Evolutionary conservation across 2,797 vertebrate genomes (phyloP).

Genomic region (Poeciliopsis turneri): DNA sequence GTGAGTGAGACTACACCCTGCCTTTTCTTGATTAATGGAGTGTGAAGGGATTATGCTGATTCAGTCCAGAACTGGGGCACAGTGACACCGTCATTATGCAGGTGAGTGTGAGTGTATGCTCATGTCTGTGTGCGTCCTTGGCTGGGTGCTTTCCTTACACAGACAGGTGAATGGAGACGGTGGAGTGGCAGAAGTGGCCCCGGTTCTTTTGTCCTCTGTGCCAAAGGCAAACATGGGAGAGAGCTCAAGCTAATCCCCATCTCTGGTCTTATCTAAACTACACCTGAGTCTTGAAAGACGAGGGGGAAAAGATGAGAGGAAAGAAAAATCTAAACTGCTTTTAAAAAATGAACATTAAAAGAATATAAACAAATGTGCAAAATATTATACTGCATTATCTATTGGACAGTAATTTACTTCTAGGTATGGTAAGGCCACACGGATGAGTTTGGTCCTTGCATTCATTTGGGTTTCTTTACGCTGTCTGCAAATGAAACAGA

Average conservation of each 20-base stretch:
- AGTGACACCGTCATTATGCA: slow-evolving; percentile 74
- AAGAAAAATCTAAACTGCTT: background rate
- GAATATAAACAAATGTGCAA: background rate
- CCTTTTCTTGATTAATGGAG: slow-evolving; percentile 79
- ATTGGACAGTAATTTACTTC: background rate
- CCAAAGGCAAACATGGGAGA: slow-evolving; percentile 73
- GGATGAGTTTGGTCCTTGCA: background rate
- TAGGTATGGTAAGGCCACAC: background rate
- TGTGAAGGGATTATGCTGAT: slow-evolving; percentile 81
- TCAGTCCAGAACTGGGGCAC: slow-evolving; percentile 77
- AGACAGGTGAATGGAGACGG: slow-evolving; percentile 64
- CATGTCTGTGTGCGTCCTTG: slow-evolving; percentile 46
- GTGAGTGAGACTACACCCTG: slow-evolving; percentile 52
- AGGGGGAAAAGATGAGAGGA: slow-evolving; percentile 19
- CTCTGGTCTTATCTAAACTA: slow-evolving; percentile 70
- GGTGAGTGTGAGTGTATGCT: slow-evolving; percentile 61
- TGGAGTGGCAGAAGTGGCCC: slow-evolving; percentile 56
- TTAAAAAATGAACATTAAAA: background rate
- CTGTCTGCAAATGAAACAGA: background rate
- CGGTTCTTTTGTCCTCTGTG: slow-evolving; percentile 71
- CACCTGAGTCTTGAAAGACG: slow-evolving; percentile 40
- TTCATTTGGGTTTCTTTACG: background rate
- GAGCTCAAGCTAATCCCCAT: slow-evolving; percentile 64
- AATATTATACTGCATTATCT: background rate
- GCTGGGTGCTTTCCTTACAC: slow-evolving; percentile 30